phyloP scores from a whole-genome alignment of 2,113 vertebrate species.

The Albula goreensis region DNA sequence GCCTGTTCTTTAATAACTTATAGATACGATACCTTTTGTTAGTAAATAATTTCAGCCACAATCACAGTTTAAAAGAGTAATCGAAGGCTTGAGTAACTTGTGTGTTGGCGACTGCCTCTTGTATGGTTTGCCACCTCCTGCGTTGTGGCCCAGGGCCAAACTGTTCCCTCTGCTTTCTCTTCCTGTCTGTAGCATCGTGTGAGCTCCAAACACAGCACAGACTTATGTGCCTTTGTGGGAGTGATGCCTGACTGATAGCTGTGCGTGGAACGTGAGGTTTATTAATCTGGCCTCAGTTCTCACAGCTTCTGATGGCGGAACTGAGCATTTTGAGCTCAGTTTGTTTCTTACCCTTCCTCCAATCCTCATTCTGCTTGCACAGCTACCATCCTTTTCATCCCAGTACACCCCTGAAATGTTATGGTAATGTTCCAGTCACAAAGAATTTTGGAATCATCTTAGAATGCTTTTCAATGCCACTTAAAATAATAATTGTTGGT shows the following conservation, averaged over 20 bases:
- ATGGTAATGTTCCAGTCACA: no score
- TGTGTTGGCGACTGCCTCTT: not conserved
- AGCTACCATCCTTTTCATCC: no score
- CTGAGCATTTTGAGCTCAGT: not conserved
- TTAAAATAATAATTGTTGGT: no score
- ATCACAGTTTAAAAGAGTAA: not conserved
- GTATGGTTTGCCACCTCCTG: not conserved
- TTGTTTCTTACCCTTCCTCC: not conserved
- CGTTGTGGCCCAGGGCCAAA: no score
- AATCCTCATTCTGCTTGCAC: no score
- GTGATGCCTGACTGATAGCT: not conserved
- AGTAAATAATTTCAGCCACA: not conserved
- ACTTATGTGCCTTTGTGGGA: not conserved
- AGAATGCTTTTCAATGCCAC: no score
- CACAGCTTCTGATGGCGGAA: not conserved
- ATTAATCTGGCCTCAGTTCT: not conserved
- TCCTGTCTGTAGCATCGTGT: not conserved
- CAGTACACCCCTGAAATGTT: no score
- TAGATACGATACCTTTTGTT: not conserved
- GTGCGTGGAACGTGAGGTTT: not conserved
- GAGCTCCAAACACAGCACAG: not conserved
- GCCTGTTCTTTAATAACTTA: not conserved
- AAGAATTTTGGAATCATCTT: no score
- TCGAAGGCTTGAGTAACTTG: not conserved
- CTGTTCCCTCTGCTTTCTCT: not conserved